Evolutionary conservation across 2,113 vertebrate species (phyloP), one percentile per base, ranked within the genome.

Genomic region (Ornithorhynchus anatinus): DNA sequence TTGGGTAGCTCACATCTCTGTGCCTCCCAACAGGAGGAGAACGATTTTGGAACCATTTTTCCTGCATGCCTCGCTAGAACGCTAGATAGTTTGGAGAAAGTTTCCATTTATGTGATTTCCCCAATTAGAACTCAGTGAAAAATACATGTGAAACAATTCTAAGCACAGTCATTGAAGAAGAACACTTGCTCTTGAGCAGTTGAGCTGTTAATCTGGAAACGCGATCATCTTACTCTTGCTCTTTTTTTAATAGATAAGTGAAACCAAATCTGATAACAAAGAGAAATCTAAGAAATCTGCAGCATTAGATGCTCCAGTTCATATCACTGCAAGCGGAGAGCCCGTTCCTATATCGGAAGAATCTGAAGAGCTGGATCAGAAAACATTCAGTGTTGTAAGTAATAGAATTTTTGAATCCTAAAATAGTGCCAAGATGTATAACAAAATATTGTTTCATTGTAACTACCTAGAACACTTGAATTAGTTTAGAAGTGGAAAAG

Each of bases 351-450:
- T 95, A 65, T 94, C 93, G 3, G 97, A 99, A 83, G 98, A 99
- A 77, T 95, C 97, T 10, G 98, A 99, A 84, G 98, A 99, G 36
- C 91, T 99, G 32, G 97, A 99, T 92, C 98, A 99, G 89, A 98
- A 96, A 85, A 99, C 98, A 7, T 99, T 99, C 75, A 99, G 98
- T 66, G 97, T 99, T 92, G 98, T 99, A 90, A 81, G 95, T 81
- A 44, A 58, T 75, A 29, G 19, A 22, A 3, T 59, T 45, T 47
- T 16, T 65, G 31, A 22, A 48, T 63, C 31, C 47, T n/a, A n/a
- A n/a, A n/a, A n/a, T 63, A 23, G 3, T 33, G 58, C 35, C 23
- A 53, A 68, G 31, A 60, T 16, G 53, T 35, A 16, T n/a, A n/a
- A n/a, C n/a, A n/a, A 27, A 48, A 1, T 14, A 39, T 12, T 4